Evolutionary conservation across 1,140 invertebrate species (phyloP), one percentile per base, ranked within the genome.

Genomic region (Arion vulgaris): DNA sequence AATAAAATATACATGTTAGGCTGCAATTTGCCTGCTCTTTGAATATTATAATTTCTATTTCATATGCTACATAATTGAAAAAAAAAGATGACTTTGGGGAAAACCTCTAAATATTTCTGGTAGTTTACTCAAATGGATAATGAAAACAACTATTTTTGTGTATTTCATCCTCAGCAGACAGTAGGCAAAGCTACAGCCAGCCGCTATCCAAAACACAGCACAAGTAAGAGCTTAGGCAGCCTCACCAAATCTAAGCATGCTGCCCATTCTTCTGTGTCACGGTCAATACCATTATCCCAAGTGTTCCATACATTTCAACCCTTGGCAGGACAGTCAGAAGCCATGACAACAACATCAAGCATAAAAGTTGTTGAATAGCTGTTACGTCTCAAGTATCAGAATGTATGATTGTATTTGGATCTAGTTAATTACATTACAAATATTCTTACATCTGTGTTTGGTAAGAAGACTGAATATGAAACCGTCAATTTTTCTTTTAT

Each of bases 281-380:
- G 36, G 49, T 75, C 73, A 28, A 5, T 28, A 1, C 73, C 39
- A 51, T 11, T n/a, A 11, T 45, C 73, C 28, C 62, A 66, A 34
- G 13, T 72, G 36, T 19, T 26, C 71, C 71, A 41, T 7, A 45
- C 32, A 32, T 75, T 75, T 34, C 38, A 75, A 32, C 73, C 73
- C 41, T 75, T 75, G 41, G 73, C 73, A 45, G 73, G 73, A 34
- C 73, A 75, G 26, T 28, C 45, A 51, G 1, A 53, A 28, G 32
- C 5, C 19, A 2, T 45, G 26, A 77, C 75, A 34, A 66, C 34
- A 49, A 1, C 34, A n/a, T 32, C 74, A 17, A 19, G 32, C 51
- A 78, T 66, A 36, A 66, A 66, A 68, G 39, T 78, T 68, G 57
- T 62, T 78, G 53, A 78, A 26, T 78, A 78, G 39, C 17, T 78